Conservation (phyloP, 2,888 invertebrate species). For the Gastrophysa polygoni region DNA sequence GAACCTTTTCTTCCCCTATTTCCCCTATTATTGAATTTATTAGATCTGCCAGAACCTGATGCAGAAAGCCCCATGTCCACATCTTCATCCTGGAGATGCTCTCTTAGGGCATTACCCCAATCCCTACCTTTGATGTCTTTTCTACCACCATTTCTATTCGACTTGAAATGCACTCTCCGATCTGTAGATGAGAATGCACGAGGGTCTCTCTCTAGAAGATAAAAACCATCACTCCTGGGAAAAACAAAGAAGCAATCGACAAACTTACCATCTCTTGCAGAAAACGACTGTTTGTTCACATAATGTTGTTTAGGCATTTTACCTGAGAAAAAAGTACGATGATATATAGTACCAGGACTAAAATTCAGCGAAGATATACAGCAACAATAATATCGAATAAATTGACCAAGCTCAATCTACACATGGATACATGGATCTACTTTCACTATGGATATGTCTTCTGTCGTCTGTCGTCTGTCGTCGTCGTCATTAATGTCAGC, state of each 20-base stretch:
- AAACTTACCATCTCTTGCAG: conserved; percentile 3
- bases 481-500: too few species aligned
- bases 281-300: conserved; percentile 2
- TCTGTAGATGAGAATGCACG: conserved; percentile 27
- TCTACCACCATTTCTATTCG: conserved; percentile 44
- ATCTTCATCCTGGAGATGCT: conserved; percentile 66
- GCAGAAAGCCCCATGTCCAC: conserved; percentile 63
- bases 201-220: not conserved
- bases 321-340: too few species aligned
- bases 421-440: too few species aligned
- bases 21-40: conserved; percentile 32
- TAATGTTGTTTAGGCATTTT: conserved; percentile 15
- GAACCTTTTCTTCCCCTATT: conserved; percentile 55
- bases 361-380: too few species aligned
- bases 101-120: conserved; percentile 58
- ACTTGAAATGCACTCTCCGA: conserved; percentile 64
- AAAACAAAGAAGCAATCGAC: not conserved
- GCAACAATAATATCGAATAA: conserved; percentile 4
- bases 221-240: not conserved
- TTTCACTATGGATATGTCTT: too few species aligned
- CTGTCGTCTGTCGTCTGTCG: too few species aligned
- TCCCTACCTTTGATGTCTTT: conserved; percentile 56
- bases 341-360: not conserved
- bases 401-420: too few species aligned
- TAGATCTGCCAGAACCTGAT: conserved; percentile 50